These are phyloP conservation scores for Sorex fumeus DNA, from an alignment of 2,113 vertebrate species.

Conservation along the genomic window DNA sequence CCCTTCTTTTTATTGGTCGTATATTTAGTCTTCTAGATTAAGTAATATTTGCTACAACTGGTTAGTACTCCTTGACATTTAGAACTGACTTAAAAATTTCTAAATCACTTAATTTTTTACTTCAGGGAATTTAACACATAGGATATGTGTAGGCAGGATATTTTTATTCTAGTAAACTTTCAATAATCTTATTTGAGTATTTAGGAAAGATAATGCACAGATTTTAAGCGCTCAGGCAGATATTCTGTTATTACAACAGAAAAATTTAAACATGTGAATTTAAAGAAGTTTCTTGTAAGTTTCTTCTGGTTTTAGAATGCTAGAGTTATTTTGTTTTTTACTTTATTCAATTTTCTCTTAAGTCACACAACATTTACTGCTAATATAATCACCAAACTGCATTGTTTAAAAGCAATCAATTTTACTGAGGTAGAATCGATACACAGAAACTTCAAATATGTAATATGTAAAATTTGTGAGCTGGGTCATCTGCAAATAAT, in stretches of 20 bases:
- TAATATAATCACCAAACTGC: background rate
- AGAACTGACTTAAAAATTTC: slow-evolving; percentile 42
- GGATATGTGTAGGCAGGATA: slow-evolving; percentile 17
- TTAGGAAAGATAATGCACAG: background rate
- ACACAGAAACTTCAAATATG: background rate
- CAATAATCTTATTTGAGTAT: slow-evolving; percentile 7
- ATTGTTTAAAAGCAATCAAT: background rate
- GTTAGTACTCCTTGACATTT: background rate
- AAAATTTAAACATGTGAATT: background rate
- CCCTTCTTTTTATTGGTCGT: background rate
- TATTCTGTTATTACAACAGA: background rate
- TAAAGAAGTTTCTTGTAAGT: background rate
- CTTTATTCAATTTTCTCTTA: background rate
- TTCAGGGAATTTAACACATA: slow-evolving; percentile 17
- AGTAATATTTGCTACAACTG: background rate
- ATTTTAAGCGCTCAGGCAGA: slow-evolving; percentile 2
- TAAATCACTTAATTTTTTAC: slow-evolving; percentile 1
- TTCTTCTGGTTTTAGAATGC: slow-evolving; percentile 15
- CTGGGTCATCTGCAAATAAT: background rate
- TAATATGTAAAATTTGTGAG: background rate
- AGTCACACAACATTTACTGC: background rate
- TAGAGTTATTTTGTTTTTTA: background rate
- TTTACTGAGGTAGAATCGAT: background rate
- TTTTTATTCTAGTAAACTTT: slow-evolving; percentile 17
- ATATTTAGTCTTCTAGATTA: slow-evolving; percentile 53